These are phyloP conservation scores for Lasiurus cinereus DNA, from an alignment of 2,113 vertebrate genomes.

Conservation along the genomic window DNA sequence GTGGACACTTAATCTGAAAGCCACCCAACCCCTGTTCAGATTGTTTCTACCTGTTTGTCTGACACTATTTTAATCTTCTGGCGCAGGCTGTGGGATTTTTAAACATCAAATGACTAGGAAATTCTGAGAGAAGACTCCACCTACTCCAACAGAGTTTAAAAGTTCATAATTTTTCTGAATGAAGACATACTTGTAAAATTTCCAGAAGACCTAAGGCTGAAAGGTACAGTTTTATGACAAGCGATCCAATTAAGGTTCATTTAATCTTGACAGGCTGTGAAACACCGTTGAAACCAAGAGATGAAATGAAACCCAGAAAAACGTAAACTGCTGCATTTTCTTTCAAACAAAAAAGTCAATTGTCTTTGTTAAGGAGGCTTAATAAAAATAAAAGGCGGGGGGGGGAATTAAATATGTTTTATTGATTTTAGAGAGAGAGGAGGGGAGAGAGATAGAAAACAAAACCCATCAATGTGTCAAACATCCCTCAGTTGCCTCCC, in stretches of 20 bases:
- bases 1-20: slow-evolving; percentile 35
- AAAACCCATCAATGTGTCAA: too few species aligned
- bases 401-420: not conserved
- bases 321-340: not conserved
- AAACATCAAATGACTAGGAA: not conserved
- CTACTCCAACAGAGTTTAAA: slow-evolving; percentile 33
- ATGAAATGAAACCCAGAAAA: slow-evolving; percentile 48
- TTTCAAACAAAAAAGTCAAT: not conserved
- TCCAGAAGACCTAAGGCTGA: not conserved
- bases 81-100: not conserved
- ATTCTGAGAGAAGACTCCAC: not conserved
- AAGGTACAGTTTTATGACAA: not conserved
- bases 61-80: slow-evolving; percentile 33
- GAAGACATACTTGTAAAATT: not conserved
- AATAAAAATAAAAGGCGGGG: slow-evolving; percentile 16
- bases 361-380: not conserved
- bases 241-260: not conserved
- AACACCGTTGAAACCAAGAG: not conserved
- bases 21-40: not conserved
- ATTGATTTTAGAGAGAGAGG: not conserved
- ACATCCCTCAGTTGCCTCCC: not conserved
- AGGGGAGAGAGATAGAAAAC: not conserved
- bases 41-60: not conserved
- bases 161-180: slow-evolving; percentile 55
- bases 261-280: not conserved